Evolutionary conservation across 2,113 vertebrate species (phyloP).

Genomic region (Diadophis punctatus): DNA sequence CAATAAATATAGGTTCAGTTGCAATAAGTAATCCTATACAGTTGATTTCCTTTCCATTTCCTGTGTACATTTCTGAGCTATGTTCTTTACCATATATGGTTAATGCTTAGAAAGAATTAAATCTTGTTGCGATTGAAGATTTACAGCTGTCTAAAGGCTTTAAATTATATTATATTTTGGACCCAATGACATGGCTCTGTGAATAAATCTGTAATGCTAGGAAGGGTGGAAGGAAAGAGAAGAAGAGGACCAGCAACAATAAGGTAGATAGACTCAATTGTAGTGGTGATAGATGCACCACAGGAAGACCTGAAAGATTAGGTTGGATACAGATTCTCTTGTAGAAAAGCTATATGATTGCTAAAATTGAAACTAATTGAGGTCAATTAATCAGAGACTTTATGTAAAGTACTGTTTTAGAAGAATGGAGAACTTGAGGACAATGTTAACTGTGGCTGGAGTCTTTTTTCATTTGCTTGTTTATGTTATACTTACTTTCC

Average conservation of each 20-base stretch:
- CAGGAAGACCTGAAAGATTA: neutral
- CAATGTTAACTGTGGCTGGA: neutral
- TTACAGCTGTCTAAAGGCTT: neutral
- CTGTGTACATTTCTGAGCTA: neutral
- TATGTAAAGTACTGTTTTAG: neutral
- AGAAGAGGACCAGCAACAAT: neutral
- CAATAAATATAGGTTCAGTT: neutral
- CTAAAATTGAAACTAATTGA: neutral
- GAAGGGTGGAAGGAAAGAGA: neutral
- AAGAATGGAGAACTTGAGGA: neutral
- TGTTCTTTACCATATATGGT: neutral
- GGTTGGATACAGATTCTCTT: neutral
- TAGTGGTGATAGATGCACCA: neutral
- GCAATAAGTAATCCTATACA: too few relatives aligned
- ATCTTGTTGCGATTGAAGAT: neutral
- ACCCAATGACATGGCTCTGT: neutral
- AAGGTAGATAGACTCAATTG: neutral
- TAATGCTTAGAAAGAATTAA: neutral
- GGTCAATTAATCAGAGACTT: neutral
- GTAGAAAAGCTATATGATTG: neutral
- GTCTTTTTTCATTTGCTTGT: neutral
- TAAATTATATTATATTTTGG: neutral
- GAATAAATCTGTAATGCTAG: neutral
- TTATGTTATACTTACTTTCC: conserved; percentile 54
- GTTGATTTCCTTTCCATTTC: neutral